A percentile compares a stretch with the other conserved stretches of the same genome.
Evolutionary conservation across 2,113 vertebrate species (phyloP).

Genomic region (Lagopus leucura): DNA sequence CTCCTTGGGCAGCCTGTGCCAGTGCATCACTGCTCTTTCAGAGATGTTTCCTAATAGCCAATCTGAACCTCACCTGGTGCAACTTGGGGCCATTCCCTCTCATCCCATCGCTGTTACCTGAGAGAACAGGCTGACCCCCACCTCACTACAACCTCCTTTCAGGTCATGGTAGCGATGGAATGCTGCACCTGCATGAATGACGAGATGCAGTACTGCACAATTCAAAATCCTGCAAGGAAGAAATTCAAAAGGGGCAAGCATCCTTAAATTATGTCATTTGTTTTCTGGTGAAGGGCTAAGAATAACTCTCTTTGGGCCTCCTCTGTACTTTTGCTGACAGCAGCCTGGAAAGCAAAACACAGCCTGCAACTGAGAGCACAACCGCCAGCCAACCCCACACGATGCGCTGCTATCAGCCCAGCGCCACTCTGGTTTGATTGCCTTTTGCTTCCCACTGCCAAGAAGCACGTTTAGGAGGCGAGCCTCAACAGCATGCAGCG

Average conservation of each 20-base stretch:
- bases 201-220: not conserved
- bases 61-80: no score
- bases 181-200: not conserved
- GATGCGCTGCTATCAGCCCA: not conserved
- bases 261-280: not conserved
- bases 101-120: no score
- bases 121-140: no score
- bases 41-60: no score
- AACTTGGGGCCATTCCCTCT: no score
- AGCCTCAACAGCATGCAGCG: not conserved
- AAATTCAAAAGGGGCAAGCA: not conserved
- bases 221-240: not conserved
- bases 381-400: accelerated
- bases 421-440: not conserved
- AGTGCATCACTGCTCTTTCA: no score
- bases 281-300: not conserved
- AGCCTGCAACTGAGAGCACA: not conserved
- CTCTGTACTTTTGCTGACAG: not conserved
- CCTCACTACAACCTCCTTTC: no score
- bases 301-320: not conserved
- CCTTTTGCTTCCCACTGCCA: not conserved
- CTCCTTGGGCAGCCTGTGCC: no score
- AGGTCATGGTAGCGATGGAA: not conserved
- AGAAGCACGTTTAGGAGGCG: not conserved
- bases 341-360: not conserved